Conservation (phyloP, 2,888 invertebrate species). For the Oscheius sp. region DNA sequence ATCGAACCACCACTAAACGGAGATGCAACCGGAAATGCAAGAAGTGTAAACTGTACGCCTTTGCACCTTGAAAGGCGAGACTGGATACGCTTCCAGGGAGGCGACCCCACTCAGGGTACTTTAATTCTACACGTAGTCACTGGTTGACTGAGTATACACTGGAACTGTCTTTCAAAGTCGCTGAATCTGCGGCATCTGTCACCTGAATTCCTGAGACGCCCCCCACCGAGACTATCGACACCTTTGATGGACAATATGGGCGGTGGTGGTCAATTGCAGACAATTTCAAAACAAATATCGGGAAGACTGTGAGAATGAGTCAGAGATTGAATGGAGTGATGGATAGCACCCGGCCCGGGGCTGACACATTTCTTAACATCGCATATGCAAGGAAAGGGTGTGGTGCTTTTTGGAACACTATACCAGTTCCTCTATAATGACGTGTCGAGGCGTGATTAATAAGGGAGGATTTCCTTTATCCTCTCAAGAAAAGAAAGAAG, state of each 20-base stretch:
- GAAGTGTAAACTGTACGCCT: constrained; percentile 32
- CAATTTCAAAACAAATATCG: constrained; percentile 12
- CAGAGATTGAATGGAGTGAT: constrained; percentile 2
- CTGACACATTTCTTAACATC: constrained; percentile 12
- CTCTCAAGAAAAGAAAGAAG: not conserved
- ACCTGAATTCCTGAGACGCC: constrained; percentile 21
- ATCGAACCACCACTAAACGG: not conserved
- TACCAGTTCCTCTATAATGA: constrained; percentile 21
- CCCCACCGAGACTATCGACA: constrained; percentile 26
- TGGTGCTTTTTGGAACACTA: constrained; percentile 12
- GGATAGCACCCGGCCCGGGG: not conserved
- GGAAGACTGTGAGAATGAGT: constrained; percentile 4
- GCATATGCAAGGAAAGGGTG: constrained; percentile 26
- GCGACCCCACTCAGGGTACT: constrained; percentile 2
- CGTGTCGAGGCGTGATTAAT: constrained; percentile 18
- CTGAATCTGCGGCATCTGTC: constrained; percentile 22
- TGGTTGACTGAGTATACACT: constrained; percentile 2
- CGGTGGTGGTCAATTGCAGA: constrained; percentile 12
- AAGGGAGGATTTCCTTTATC: not conserved
- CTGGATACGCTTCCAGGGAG: constrained; percentile 20
- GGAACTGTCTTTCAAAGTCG: constrained; percentile 19
- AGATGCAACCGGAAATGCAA: constrained; percentile 17
- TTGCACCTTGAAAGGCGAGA: not conserved
- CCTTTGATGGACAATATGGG: constrained; percentile 22
- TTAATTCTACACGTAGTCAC: constrained; percentile 10